Evolutionary conservation across 2,797 vertebrate species (phyloP).

Genomic region (Ctenopoma kingsleyae): DNA sequence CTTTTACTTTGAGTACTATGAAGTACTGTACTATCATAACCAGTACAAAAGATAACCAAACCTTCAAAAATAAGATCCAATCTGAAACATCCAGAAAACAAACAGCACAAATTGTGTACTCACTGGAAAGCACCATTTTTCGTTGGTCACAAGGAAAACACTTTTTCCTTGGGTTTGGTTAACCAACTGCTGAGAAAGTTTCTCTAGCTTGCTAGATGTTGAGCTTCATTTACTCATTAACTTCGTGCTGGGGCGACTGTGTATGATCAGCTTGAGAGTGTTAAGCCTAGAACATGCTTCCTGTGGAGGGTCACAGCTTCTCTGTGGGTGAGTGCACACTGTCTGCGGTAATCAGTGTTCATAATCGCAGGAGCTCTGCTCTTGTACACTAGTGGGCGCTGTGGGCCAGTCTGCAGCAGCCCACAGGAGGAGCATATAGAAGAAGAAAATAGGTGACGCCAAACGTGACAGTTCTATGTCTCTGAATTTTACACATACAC

Average conservation of each 20-base stretch:
- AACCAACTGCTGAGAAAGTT: neutral
- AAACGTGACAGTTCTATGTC: too few relatives aligned
- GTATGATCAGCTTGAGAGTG: neutral
- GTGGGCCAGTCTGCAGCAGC: too few relatives aligned
- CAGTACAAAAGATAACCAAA: neutral
- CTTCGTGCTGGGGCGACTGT: neutral
- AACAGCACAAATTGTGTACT: neutral
- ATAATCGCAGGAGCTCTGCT: too few relatives aligned
- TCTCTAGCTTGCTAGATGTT: neutral
- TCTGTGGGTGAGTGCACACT: too few relatives aligned
- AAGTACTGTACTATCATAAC: neutral
- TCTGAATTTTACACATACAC: too few relatives aligned
- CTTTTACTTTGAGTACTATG: too few relatives aligned
- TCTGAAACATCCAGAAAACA: neutral
- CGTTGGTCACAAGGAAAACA: neutral
- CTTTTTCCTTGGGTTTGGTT: neutral
- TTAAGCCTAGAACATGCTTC: too few relatives aligned
- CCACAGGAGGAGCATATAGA: too few relatives aligned
- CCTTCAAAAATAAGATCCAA: neutral
- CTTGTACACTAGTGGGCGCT: too few relatives aligned
- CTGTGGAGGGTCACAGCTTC: too few relatives aligned
- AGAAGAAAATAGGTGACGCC: too few relatives aligned
- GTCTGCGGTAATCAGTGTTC: too few relatives aligned
- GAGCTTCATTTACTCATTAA: conserved; percentile 9
- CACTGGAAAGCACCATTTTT: neutral